phyloP scores from a whole-genome alignment of 2,797 vertebrate genomes.

The Orientallactaga sibirica region DNA sequence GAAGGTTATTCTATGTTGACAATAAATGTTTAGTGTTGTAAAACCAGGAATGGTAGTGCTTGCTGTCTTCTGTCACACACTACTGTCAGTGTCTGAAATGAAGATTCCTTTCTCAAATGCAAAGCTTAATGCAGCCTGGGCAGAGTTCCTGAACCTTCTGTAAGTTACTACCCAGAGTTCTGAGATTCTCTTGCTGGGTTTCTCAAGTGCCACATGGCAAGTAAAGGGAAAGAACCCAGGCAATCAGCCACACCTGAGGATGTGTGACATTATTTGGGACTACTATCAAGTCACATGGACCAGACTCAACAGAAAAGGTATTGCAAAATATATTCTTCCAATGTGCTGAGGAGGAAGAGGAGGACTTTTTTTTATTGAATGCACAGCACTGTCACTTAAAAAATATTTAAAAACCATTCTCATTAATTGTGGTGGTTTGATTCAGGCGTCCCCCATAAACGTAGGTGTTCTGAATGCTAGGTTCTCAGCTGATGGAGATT shows the following conservation, averaged over 20 bases:
- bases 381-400: background rate
- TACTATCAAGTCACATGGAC: background rate
- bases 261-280: background rate
- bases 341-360: background rate
- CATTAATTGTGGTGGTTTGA: background rate
- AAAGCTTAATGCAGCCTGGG: background rate
- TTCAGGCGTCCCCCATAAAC: no score
- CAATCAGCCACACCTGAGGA: background rate
- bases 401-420: constrained; percentile 46
- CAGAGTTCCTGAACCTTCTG: background rate
- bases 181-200: background rate
- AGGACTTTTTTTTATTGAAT: background rate
- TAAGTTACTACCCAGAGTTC: background rate
- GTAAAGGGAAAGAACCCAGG: background rate
- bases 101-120: background rate
- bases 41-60: background rate
- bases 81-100: background rate
- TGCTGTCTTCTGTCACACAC: background rate
- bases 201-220: background rate
- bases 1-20: background rate
- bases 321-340: background rate
- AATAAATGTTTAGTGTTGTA: background rate
- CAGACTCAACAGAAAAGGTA: background rate
- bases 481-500: no score
- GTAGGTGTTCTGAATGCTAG: no score